These are phyloP conservation scores for Panopea generosa DNA, from an alignment of 2,888 invertebrate genomes.

Conservation along the genomic window DNA sequence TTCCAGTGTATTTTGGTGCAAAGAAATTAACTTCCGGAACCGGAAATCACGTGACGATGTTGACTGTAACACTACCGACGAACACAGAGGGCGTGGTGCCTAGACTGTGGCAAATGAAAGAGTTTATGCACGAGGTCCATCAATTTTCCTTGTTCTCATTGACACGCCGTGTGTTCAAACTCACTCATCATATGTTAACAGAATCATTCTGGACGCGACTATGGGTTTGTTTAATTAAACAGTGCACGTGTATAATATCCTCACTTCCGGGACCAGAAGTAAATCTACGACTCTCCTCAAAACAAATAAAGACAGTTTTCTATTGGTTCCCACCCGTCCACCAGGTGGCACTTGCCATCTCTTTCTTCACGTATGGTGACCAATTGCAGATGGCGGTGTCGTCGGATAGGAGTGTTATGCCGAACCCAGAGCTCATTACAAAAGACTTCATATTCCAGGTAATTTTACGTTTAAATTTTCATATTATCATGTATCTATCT, in stretches of 20 bases:
- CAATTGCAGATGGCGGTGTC: slow-evolving; percentile 86
- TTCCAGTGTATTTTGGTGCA: slow-evolving; percentile 79
- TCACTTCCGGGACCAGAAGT: slow-evolving; percentile 86
- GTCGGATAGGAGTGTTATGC: slow-evolving; percentile 85
- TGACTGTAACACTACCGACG: slow-evolving; percentile 85
- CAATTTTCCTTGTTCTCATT: slow-evolving; percentile 87
- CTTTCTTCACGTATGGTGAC: slow-evolving; percentile 87
- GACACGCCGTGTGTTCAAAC: slow-evolving; percentile 86
- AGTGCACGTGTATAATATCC: slow-evolving; percentile 83
- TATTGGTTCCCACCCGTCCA: slow-evolving; percentile 86
- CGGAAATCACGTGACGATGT: slow-evolving; percentile 74
- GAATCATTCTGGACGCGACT: slow-evolving; percentile 78
- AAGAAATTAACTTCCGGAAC: slow-evolving; percentile 50
- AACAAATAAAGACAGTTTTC: slow-evolving; percentile 81
- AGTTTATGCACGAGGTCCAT: slow-evolving; percentile 86
- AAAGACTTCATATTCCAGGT: slow-evolving; percentile 84
- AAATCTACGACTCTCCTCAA: slow-evolving; percentile 85
- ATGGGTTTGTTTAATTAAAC: slow-evolving; percentile 77
- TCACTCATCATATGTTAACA: slow-evolving; percentile 85
- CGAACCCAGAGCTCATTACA: slow-evolving; percentile 83
- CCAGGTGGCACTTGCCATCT: slow-evolving; percentile 86
- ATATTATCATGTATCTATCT: too few relatives aligned
- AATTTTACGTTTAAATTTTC: too few relatives aligned
- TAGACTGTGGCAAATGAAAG: slow-evolving; percentile 87
- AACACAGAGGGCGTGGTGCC: slow-evolving; percentile 88